These are phyloP conservation scores for Maniola jurtina DNA, from an alignment of 1,140 invertebrate species.

Conservation along the genomic window DNA sequence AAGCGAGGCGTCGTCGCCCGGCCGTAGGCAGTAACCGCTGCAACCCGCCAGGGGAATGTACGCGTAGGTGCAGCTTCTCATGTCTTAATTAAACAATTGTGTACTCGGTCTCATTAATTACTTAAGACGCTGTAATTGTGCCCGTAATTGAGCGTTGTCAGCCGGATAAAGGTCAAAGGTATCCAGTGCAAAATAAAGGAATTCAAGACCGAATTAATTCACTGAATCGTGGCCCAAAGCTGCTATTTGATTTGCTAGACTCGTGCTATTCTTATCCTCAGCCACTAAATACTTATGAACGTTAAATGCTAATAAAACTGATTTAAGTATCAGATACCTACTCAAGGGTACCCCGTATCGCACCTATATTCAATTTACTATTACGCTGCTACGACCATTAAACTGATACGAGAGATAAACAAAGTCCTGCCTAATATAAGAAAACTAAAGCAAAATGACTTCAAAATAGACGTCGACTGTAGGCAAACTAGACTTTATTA, in stretches of 20 bases:
- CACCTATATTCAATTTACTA: background rate
- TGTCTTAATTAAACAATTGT: conserved; percentile 66
- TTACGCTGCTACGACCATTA: background rate
- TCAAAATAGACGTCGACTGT: no score
- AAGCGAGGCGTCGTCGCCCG: background rate
- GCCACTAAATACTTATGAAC: conserved; percentile 8
- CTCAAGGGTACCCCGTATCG: background rate
- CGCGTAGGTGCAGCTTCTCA: conserved; percentile 49
- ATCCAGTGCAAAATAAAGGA: conserved; percentile 41
- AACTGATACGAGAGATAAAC: background rate
- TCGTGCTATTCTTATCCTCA: conserved; percentile 4
- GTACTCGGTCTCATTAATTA: conserved; percentile 51
- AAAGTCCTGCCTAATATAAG: no score
- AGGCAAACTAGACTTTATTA: no score
- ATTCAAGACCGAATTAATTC: conserved; percentile 43
- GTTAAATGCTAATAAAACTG: conserved; percentile 9
- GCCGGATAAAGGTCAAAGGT: conserved; percentile 54
- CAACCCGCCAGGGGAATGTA: conserved; percentile 25
- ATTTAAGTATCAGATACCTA: background rate
- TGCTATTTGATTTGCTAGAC: conserved; percentile 17
- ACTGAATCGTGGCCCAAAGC: conserved; percentile 22
- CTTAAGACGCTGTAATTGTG: conserved; percentile 48
- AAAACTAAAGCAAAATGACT: no score
- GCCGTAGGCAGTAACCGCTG: conserved; percentile 6
- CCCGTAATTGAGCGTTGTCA: conserved; percentile 47